These are phyloP conservation scores for Xenentodon cancila DNA, from an alignment of 2,797 vertebrate genomes.

Conservation along the genomic window DNA sequence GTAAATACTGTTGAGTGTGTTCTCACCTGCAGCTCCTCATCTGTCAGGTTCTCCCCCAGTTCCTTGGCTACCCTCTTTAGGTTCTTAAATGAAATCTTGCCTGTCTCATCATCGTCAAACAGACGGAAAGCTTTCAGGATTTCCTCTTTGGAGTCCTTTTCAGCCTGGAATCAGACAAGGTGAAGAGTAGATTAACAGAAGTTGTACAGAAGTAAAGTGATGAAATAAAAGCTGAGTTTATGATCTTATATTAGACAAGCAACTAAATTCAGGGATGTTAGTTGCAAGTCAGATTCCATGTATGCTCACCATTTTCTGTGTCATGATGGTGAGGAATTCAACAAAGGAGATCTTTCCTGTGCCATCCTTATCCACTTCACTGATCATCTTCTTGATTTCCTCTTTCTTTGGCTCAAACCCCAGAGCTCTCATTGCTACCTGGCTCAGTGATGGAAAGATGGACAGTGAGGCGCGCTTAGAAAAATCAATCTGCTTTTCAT, in stretches of 20 bases:
- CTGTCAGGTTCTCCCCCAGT: conserved; percentile 93
- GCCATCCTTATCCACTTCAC: conserved; percentile 91
- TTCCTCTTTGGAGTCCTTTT: conserved; percentile 97
- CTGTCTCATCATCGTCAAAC: conserved; percentile 95
- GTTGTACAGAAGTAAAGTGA: no score
- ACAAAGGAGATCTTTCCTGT: conserved; percentile 92
- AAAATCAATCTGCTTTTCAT: fast-evolving
- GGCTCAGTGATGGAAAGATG: conserved; percentile 31
- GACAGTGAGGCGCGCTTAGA: neutral
- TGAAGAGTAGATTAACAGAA: neutral
- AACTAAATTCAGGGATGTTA: no score
- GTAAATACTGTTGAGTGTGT: neutral
- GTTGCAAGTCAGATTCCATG: no score
- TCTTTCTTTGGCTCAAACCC: conserved; percentile 97
- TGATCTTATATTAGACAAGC: no score
- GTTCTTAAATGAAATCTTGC: conserved; percentile 95
- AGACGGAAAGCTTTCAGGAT: conserved; percentile 96
- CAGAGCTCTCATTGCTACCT: conserved; percentile 96
- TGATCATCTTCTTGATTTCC: conserved; percentile 95
- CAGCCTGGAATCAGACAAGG: conserved; percentile 79
- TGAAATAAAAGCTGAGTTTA: no score
- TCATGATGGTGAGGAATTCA: conserved; percentile 91
- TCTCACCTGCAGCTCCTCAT: conserved; percentile 94
- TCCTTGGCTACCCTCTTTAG: conserved; percentile 93
- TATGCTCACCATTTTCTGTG: conserved; percentile 91